Conservation (phyloP, 2,797 vertebrate genomes). For the Rhincodon typus region DNA sequence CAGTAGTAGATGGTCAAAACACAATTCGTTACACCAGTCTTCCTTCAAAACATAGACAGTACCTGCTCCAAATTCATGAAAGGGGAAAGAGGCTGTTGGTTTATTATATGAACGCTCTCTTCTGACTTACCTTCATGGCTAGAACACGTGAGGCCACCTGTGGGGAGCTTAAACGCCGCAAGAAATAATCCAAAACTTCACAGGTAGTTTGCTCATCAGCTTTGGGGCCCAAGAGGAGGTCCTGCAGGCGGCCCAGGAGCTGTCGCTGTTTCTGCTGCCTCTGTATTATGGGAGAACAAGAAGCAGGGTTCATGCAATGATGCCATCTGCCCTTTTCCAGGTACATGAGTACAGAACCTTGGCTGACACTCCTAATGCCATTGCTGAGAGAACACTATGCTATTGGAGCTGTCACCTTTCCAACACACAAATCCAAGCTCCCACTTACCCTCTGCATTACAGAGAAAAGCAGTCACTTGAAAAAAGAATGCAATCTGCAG, state of each 20-base stretch:
- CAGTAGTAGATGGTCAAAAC: not conserved
- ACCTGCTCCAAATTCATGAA: not conserved
- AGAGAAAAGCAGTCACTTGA: not conserved
- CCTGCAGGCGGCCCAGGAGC: conserved; percentile 86
- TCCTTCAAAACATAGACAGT: not conserved
- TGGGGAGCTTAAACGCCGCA: conserved; percentile 87
- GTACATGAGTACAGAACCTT: not conserved
- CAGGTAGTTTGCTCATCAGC: conserved; percentile 95
- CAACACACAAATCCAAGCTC: not conserved
- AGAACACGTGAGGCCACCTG: conserved; percentile 90
- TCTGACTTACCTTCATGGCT: conserved; percentile 81
- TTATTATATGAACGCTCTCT: not conserved
- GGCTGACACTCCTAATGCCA: not conserved
- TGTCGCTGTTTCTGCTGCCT: conserved; percentile 94
- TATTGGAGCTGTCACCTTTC: not conserved
- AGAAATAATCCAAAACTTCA: conserved; percentile 95
- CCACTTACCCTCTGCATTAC: too few relatives aligned
- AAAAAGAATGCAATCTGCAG: not conserved
- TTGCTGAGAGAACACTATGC: too few relatives aligned
- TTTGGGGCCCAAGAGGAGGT: conserved; percentile 84
- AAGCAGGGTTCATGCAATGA: not conserved
- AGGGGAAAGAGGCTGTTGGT: not conserved
- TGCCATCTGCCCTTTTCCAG: too few relatives aligned
- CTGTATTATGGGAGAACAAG: conserved; percentile 50
- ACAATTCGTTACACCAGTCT: not conserved